Evolutionary conservation across 2,113 vertebrate genomes (phyloP).

Genomic region (Maccullochella peelii): DNA sequence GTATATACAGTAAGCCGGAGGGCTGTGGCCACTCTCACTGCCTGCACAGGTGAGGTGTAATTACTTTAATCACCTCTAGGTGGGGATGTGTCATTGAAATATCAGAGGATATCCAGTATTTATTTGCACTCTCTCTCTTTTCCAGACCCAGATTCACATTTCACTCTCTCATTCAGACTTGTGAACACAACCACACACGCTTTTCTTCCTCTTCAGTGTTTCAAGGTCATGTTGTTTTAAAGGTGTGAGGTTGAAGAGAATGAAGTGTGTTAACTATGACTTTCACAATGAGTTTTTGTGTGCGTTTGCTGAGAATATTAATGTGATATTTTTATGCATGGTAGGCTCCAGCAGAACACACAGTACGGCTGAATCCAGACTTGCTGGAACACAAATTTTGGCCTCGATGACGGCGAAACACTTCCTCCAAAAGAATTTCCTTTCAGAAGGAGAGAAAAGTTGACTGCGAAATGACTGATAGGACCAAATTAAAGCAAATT

Average conservation of each 20-base stretch:
- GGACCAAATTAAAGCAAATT: background rate
- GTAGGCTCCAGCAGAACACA: no score
- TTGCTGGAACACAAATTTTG: no score
- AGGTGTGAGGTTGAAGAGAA: background rate
- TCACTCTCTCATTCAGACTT: background rate
- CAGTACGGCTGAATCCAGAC: background rate
- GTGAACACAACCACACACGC: background rate
- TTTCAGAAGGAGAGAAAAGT: background rate
- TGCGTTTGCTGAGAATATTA: background rate
- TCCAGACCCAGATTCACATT: background rate
- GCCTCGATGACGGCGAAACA: no score
- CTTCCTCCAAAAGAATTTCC: background rate
- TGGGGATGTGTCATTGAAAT: slow-evolving; percentile 64
- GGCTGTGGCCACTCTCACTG: background rate
- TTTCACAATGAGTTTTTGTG: background rate
- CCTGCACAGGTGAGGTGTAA: slow-evolving; percentile 6
- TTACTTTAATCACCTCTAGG: slow-evolving; percentile 44
- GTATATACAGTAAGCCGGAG: background rate
- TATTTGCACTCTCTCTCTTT: background rate
- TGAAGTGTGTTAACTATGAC: background rate
- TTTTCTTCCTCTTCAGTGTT: background rate
- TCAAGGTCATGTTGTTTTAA: background rate
- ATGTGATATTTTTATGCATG: background rate
- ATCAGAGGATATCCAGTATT: background rate
- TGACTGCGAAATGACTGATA: background rate